Evolutionary conservation across 2,797 vertebrate species (phyloP).

Genomic region (Carcharodon carcharias): DNA sequence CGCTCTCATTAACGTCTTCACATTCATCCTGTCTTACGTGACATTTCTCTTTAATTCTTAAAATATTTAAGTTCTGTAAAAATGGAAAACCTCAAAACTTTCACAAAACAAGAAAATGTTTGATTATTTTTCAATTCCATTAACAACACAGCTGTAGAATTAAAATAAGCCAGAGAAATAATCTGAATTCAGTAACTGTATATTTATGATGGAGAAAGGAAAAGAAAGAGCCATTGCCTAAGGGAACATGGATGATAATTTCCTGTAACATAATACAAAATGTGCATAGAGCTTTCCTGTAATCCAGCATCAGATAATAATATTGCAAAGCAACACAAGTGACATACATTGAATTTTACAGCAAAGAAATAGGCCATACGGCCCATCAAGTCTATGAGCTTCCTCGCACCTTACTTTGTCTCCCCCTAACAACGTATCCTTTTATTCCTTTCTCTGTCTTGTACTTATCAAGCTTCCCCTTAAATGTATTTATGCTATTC

Average conservation of each 20-base stretch:
- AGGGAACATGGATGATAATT: neutral
- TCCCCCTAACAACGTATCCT: neutral
- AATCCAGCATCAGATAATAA: neutral
- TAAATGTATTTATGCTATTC: neutral
- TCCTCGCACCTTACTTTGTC: neutral
- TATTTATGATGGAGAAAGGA: neutral
- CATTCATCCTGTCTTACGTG: too few relatives aligned
- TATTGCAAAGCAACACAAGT: neutral
- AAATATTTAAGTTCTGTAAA: neutral
- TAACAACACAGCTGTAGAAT: neutral
- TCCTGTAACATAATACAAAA: neutral
- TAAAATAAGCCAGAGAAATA: neutral
- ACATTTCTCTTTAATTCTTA: neutral
- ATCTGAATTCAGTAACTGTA: neutral
- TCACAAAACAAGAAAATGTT: neutral
- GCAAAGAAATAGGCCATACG: neutral
- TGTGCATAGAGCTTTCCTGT: neutral
- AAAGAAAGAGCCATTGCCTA: neutral
- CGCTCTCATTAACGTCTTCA: too few relatives aligned
- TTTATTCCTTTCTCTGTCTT: neutral
- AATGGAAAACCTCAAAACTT: neutral
- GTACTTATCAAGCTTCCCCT: neutral
- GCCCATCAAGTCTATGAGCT: neutral
- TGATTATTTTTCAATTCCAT: constrained; percentile 8
- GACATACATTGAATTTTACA: neutral